phyloP scores from a whole-genome alignment of 1,140 invertebrate genomes.

The Dolichoris vasculosae region DNA sequence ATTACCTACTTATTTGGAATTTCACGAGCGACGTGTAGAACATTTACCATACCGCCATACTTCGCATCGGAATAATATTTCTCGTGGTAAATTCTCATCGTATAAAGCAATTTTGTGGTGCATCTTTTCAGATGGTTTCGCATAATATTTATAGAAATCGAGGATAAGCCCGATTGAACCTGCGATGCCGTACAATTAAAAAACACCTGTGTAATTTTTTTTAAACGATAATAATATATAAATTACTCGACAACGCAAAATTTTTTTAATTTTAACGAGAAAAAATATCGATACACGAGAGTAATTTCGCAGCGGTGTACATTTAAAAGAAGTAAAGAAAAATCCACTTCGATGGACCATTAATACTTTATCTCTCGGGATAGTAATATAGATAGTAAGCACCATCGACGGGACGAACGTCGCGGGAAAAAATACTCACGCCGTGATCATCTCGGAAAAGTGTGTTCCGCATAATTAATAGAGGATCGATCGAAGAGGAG shows the following conservation, averaged over 20 bases:
- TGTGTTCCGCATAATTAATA: neutral
- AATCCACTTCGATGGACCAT: too few relatives aligned
- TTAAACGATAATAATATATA: neutral
- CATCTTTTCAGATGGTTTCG: conserved; percentile 53
- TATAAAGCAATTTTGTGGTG: conserved; percentile 43
- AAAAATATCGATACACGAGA: too few relatives aligned
- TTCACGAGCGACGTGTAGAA: conserved; percentile 29
- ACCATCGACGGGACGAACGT: neutral
- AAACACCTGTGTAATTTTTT: neutral
- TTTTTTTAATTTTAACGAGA: too few relatives aligned
- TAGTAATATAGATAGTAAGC: too few relatives aligned
- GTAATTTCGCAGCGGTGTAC: too few relatives aligned
- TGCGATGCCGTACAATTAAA: too few relatives aligned
- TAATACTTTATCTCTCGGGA: too few relatives aligned
- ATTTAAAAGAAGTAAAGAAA: too few relatives aligned
- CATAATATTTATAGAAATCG: conserved; percentile 24
- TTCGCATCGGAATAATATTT: conserved; percentile 55
- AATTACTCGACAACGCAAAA: too few relatives aligned
- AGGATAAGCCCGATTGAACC: conserved; percentile 5
- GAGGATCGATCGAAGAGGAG: neutral
- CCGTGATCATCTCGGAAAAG: neutral
- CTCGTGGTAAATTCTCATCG: conserved; percentile 71
- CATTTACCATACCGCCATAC: conserved; percentile 32
- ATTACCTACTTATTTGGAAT: conserved; percentile 51
- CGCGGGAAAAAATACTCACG: neutral